Percentiles rank a stretch among this genome's conserved stretches.
phyloP scores from a whole-genome alignment of 2,888 invertebrate genomes.

The Pammene aurita region DNA sequence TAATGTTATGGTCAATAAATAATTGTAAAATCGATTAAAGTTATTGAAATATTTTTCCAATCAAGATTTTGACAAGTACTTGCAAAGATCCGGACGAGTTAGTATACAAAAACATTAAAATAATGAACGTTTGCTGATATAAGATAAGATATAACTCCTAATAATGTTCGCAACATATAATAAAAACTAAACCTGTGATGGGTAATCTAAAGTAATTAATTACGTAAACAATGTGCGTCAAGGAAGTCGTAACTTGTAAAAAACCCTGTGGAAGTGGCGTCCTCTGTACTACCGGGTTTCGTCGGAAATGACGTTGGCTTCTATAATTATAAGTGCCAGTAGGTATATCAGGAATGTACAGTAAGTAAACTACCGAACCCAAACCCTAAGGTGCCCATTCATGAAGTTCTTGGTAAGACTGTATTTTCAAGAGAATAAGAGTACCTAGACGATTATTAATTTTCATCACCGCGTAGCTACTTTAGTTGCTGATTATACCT shows the following conservation, averaged over 20 bases:
- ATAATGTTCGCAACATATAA: not conserved
- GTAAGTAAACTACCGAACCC: too few relatives aligned
- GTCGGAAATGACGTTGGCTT: constrained; percentile 22
- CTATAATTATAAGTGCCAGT: constrained; percentile 4
- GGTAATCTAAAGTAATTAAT: constrained; percentile 23
- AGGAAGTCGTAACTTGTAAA: constrained; percentile 29
- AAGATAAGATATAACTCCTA: not conserved
- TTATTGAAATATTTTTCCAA: too few relatives aligned
- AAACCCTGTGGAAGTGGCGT: constrained; percentile 22
- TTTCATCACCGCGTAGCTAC: too few relatives aligned
- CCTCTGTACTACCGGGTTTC: constrained; percentile 35
- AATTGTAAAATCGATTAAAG: too few relatives aligned
- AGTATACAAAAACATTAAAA: constrained; percentile 1
- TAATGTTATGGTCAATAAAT: too few relatives aligned
- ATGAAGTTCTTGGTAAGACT: too few relatives aligned
- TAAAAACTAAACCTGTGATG: not conserved
- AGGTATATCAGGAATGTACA: not conserved
- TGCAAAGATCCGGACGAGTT: not conserved
- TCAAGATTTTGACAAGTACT: too few relatives aligned
- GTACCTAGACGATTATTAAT: too few relatives aligned
- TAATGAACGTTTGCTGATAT: not conserved
- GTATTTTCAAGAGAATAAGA: too few relatives aligned
- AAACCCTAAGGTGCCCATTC: too few relatives aligned
- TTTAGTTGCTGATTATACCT: too few relatives aligned
- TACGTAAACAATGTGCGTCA: constrained; percentile 26